These are phyloP conservation scores for Promerops cafer DNA, from an alignment of 2,113 vertebrate species.

Conservation along the genomic window DNA sequence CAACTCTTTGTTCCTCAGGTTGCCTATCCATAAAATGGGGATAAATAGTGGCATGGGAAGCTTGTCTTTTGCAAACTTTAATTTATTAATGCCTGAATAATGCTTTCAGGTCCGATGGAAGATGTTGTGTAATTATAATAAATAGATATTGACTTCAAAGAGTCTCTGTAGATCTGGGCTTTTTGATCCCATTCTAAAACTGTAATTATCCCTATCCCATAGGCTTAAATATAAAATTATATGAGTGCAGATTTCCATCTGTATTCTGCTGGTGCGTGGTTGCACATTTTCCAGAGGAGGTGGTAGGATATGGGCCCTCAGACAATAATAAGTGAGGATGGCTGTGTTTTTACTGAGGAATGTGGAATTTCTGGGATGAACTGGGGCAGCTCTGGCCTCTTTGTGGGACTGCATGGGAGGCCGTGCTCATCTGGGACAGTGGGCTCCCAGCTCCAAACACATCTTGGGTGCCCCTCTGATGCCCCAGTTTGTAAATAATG, in stretches of 20 bases:
- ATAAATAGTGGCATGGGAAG: neutral
- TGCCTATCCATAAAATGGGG: neutral
- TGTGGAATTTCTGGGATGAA: neutral
- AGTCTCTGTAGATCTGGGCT: slow-evolving; percentile 45
- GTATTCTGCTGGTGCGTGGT: neutral
- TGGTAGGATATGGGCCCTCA: neutral
- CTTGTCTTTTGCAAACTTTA: neutral
- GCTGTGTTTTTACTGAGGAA: neutral
- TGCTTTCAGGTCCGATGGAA: slow-evolving; percentile 41
- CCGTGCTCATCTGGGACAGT: neutral
- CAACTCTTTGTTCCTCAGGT: neutral
- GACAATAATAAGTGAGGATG: neutral
- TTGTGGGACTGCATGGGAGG: fast-evolving
- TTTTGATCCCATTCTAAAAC: slow-evolving; percentile 58
- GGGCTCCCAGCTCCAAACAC: neutral
- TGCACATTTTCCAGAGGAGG: neutral
- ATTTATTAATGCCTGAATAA: slow-evolving; percentile 42
- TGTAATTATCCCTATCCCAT: slow-evolving; percentile 51
- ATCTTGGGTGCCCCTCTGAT: neutral
- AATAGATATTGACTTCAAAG: slow-evolving; percentile 62
- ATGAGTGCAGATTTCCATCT: neutral
- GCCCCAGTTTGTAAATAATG: neutral
- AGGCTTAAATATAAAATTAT: slow-evolving; percentile 50
- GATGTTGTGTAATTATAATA: slow-evolving; percentile 54
- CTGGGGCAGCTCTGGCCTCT: fast-evolving